Percentiles rank a stretch among this genome's conserved stretches.
These are phyloP conservation scores for Euura lappo DNA, from an alignment of 1,140 invertebrate genomes.

Conservation along the genomic window DNA sequence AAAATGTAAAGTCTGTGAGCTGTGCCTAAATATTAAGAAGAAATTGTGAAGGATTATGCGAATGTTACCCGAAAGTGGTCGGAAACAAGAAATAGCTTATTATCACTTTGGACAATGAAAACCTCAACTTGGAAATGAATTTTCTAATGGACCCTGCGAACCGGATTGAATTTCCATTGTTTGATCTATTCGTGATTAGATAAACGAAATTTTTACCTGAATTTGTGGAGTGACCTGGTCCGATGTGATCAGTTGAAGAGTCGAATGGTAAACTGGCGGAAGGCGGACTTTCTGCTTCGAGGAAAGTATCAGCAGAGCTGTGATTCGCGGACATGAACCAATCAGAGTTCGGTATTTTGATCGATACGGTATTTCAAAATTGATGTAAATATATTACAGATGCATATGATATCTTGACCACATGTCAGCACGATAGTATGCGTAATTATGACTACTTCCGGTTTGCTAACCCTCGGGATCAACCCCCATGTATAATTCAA, in stretches of 20 bases:
- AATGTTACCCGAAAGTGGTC: too few species aligned
- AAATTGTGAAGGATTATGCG: too few species aligned
- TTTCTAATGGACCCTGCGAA: too few species aligned
- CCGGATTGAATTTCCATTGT: not conserved
- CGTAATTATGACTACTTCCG: not conserved
- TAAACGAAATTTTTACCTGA: not conserved
- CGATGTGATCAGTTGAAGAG: not conserved
- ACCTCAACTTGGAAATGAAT: too few species aligned
- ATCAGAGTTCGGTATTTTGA: not conserved
- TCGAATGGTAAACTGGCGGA: not conserved
- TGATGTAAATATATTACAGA: not conserved
- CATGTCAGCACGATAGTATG: not conserved
- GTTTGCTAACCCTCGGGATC: not conserved
- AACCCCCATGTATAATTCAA: not conserved
- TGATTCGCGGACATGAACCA: not conserved
- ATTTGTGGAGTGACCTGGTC: not conserved
- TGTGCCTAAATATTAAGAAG: too few species aligned
- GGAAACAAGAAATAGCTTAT: too few species aligned
- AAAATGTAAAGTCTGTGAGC: too few species aligned
- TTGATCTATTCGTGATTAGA: too few species aligned
- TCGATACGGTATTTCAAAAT: not conserved
- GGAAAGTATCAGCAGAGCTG: not conserved
- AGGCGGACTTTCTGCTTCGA: not conserved
- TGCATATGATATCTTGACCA: not conserved
- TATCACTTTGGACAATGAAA: too few species aligned